A percentile compares a stretch with the other conserved stretches of the same genome.
These are phyloP conservation scores for Pollenia griseotomentosa DNA, from an alignment of 2,888 invertebrate species.

Conservation along the genomic window DNA sequence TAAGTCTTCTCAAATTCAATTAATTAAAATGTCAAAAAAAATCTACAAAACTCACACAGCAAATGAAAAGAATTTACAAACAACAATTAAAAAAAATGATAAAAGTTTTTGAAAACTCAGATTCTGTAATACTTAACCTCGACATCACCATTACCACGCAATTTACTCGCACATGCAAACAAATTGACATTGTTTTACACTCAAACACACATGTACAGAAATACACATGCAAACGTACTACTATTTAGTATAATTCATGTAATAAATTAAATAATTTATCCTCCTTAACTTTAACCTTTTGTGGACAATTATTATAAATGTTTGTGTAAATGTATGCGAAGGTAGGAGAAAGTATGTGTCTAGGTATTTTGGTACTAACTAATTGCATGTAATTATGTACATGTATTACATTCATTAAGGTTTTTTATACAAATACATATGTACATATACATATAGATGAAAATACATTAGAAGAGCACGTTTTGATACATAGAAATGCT, in stretches of 20 bases:
- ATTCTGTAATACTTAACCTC: conserved; percentile 17
- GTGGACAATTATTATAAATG: conserved; percentile 44
- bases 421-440: conserved; percentile 5
- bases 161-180: background rate
- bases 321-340: conserved; percentile 19
- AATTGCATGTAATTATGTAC: conserved; percentile 68
- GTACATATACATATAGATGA: background rate
- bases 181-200: conserved; percentile 3
- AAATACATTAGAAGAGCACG: background rate
- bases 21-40: conserved; percentile 51
- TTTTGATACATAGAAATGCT: background rate
- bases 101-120: background rate
- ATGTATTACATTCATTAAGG: conserved; percentile 49
- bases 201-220: background rate
- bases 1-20: conserved; percentile 34
- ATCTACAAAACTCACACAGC: background rate
- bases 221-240: background rate
- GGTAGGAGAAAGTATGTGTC: background rate
- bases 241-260: conserved; percentile 53
- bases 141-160: background rate
- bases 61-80: conserved; percentile 22
- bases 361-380: conserved; percentile 25
- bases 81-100: background rate
- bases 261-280: conserved; percentile 60
- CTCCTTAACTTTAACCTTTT: conserved; percentile 45